phyloP scores from a whole-genome alignment of 2,797 vertebrate species.

The Sebastes ruberrimus region DNA sequence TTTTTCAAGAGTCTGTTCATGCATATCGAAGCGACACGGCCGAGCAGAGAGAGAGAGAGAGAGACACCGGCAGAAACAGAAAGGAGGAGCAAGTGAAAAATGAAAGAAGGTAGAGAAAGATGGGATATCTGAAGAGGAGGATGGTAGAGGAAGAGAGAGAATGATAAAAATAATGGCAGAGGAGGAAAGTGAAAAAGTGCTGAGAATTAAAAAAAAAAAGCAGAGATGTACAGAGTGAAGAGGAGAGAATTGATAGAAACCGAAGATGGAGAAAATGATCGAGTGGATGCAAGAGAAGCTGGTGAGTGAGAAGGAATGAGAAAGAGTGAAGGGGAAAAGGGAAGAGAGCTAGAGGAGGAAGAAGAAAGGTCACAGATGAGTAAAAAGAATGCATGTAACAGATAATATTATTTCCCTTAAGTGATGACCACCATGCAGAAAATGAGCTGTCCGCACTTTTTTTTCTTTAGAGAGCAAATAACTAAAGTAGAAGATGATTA shows the following conservation, averaged over 20 bases:
- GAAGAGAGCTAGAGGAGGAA: background rate
- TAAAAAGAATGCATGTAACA: background rate
- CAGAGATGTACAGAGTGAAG: background rate
- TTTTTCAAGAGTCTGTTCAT: conserved; percentile 15
- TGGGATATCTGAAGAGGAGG: background rate
- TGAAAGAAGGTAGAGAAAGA: background rate
- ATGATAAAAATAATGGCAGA: no score
- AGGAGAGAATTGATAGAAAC: background rate
- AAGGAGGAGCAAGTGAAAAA: background rate
- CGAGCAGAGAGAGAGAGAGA: background rate
- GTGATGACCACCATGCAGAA: background rate
- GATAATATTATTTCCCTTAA: background rate
- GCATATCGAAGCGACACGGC: conserved; percentile 15
- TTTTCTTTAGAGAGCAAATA: background rate
- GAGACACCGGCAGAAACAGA: background rate
- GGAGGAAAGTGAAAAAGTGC: background rate
- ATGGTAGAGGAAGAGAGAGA: background rate
- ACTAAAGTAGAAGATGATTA: background rate
- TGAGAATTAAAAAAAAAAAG: background rate
- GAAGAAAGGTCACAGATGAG: background rate
- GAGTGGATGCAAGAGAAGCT: background rate
- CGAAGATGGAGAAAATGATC: background rate
- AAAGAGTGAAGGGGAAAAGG: background rate
- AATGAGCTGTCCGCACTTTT: background rate
- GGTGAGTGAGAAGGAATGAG: background rate